Conservation (phyloP, 1,140 invertebrate genomes). For the Drosophila sucinea region DNA sequence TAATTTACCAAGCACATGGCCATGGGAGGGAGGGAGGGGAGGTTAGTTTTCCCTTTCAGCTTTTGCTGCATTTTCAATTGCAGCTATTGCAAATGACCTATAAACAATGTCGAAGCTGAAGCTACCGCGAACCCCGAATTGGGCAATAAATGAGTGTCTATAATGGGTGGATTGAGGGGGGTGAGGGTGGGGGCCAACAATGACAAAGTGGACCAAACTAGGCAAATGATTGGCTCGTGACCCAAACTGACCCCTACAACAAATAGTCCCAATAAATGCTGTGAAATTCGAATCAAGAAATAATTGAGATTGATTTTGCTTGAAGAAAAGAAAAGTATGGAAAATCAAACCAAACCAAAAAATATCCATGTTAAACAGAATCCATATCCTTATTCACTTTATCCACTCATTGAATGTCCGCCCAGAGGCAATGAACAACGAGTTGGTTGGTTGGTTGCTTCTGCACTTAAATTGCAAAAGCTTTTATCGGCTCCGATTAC, state of each 20-base stretch:
- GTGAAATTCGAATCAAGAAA: neutral
- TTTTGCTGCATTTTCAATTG: slow-evolving; percentile 38
- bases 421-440: slow-evolving; percentile 10
- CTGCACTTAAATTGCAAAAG: slow-evolving; percentile 54
- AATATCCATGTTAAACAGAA: neutral
- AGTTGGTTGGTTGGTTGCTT: neutral
- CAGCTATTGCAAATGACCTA: slow-evolving; percentile 62
- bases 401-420: neutral
- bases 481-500: slow-evolving; percentile 79
- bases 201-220: slow-evolving; percentile 32
- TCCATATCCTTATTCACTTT: neutral
- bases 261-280: neutral
- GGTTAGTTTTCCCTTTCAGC: slow-evolving; percentile 35
- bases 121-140: slow-evolving; percentile 54
- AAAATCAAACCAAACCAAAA: neutral
- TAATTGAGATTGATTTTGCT: neutral
- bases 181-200: slow-evolving; percentile 37
- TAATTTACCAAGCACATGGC: slow-evolving; percentile 15
- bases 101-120: slow-evolving; percentile 77
- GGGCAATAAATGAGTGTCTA: slow-evolving; percentile 63
- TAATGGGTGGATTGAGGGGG: slow-evolving; percentile 29
- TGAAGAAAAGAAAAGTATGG: neutral
- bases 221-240: slow-evolving; percentile 41
- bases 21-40: neutral
- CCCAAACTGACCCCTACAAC: slow-evolving; percentile 24